These are phyloP conservation scores for Tachypleus tridentatus DNA, from an alignment of 1,140 invertebrate species.

Conservation along the genomic window DNA sequence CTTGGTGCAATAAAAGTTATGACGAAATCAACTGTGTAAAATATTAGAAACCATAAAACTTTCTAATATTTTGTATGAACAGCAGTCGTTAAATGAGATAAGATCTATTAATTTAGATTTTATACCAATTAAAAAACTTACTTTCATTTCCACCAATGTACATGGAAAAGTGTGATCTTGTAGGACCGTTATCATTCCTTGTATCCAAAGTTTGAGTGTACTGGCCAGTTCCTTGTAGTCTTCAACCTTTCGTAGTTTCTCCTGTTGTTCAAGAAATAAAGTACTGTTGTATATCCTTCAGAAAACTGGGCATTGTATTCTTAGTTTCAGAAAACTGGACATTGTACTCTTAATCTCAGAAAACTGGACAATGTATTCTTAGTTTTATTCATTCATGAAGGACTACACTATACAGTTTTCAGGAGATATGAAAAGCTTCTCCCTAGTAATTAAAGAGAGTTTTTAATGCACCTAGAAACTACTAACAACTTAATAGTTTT, in stretches of 20 bases:
- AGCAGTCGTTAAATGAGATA: neutral
- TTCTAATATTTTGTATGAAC: neutral
- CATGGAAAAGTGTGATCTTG: constrained; percentile 76
- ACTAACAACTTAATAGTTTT: too few relatives aligned
- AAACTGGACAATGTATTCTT: too few relatives aligned
- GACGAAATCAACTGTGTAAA: neutral
- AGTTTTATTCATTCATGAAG: too few relatives aligned
- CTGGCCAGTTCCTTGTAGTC: constrained; percentile 79
- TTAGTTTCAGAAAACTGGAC: too few relatives aligned
- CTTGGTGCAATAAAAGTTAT: constrained; percentile 50
- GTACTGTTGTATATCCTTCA: too few relatives aligned
- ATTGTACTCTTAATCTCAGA: too few relatives aligned
- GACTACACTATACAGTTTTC: too few relatives aligned
- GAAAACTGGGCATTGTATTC: too few relatives aligned
- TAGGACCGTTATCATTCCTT: constrained; percentile 74
- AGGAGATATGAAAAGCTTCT: too few relatives aligned
- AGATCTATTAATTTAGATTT: neutral
- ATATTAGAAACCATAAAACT: neutral
- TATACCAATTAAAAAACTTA: constrained; percentile 29
- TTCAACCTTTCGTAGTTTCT: constrained; percentile 70
- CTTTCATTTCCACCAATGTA: constrained; percentile 88
- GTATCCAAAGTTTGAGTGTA: constrained; percentile 72
- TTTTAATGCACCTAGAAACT: too few relatives aligned
- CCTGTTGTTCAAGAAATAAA: constrained; percentile 33
- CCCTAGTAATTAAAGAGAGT: too few relatives aligned